Percentiles rank a stretch among this genome's conserved stretches.
phyloP scores from a whole-genome alignment of 2,888 invertebrate genomes.

The Achlya flavicornis region DNA sequence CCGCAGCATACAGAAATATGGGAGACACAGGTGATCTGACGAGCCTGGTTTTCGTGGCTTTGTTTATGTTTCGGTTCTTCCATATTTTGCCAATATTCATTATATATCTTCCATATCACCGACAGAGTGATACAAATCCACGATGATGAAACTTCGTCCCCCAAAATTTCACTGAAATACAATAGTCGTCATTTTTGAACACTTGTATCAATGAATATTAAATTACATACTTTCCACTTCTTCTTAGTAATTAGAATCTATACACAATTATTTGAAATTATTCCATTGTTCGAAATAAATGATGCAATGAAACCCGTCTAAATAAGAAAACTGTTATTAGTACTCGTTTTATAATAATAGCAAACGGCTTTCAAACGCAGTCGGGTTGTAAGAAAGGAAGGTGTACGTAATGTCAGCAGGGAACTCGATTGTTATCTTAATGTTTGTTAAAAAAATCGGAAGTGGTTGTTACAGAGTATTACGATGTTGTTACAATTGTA shows the following conservation, averaged over 20 bases:
- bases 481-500: constrained; percentile 31
- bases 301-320: background rate
- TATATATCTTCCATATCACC: no score
- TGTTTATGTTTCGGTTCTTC: no score
- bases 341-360: background rate
- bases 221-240: background rate
- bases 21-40: no score
- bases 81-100: no score
- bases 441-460: constrained; percentile 36
- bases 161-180: constrained; percentile 1
- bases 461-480: constrained; percentile 29
- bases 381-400: constrained; percentile 34
- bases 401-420: constrained; percentile 18
- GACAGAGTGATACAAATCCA: background rate
- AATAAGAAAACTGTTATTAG: constrained; percentile 1
- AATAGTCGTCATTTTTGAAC: background rate
- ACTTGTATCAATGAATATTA: background rate
- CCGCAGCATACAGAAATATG: no score
- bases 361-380: constrained; percentile 2
- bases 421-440: constrained; percentile 27
- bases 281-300: constrained; percentile 9
- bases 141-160: background rate
- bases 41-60: no score
- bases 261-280: constrained; percentile 3
- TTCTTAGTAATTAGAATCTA: constrained; percentile 7